Conservation (phyloP, 2,113 vertebrate species). For the Antechinus flavipes region DNA sequence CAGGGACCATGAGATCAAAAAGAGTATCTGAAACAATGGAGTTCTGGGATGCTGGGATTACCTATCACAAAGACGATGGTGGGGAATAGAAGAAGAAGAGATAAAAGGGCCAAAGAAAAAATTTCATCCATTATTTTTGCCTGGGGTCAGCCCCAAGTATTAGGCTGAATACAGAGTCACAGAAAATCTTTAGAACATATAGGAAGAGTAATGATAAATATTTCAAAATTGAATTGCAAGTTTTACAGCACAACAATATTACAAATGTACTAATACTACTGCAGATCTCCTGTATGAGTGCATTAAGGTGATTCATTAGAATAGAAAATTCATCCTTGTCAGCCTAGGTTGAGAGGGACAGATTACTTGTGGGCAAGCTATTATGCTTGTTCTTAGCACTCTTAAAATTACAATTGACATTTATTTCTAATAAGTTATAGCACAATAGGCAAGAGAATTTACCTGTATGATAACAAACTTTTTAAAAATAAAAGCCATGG, state of each 20-base stretch:
- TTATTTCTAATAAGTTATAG: slow-evolving; percentile 80
- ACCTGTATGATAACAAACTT: slow-evolving; percentile 67
- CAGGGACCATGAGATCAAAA: not conserved
- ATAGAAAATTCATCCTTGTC: slow-evolving; percentile 77
- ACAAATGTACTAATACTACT: slow-evolving; percentile 70
- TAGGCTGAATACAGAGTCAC: slow-evolving; percentile 36
- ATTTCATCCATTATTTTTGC: not conserved
- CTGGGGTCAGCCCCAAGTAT: not conserved
- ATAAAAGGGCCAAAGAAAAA: not conserved
- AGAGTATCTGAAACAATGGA: not conserved
- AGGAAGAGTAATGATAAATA: slow-evolving; percentile 72
- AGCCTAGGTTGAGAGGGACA: slow-evolving; percentile 69
- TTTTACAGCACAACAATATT: slow-evolving; percentile 63
- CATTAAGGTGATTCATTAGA: slow-evolving; percentile 81
- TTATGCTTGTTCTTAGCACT: slow-evolving; percentile 75
- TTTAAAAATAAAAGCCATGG: not conserved
- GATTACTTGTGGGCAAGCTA: slow-evolving; percentile 66
- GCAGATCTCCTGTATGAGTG: slow-evolving; percentile 69
- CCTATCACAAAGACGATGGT: not conserved
- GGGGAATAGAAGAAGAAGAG: not conserved
- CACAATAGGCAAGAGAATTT: slow-evolving; percentile 66
- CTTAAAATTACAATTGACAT: slow-evolving; percentile 79
- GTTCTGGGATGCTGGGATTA: not conserved
- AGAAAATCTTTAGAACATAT: slow-evolving; percentile 63
- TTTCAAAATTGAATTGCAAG: slow-evolving; percentile 72